Evolutionary conservation across 2,888 invertebrate species (phyloP), one percentile per base, ranked within the genome.

Genomic region (Latrodectus elegans): DNA sequence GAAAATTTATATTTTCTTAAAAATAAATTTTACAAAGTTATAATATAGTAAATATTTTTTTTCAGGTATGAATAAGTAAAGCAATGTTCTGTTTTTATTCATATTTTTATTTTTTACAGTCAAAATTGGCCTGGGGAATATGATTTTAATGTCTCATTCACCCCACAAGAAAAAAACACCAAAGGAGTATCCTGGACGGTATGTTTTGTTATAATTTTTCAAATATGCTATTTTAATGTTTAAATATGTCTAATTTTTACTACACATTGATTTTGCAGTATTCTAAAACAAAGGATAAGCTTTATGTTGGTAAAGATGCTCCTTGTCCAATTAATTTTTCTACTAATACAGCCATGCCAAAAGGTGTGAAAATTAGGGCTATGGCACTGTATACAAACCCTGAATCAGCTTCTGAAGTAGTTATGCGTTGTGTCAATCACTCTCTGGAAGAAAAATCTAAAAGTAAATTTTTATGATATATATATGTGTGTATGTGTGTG

Each of bases 291-390:
- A 71, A 52, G 10, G 67, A 86, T 15, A 89, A 89, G 15, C 80
- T 89, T 10, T 89, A 79, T 75, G 89, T 89, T n/a, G 52, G 64
- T 22, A 83, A 81, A 51, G 75, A 79, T 79, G 75, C 51, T 15
- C 75, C 85, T 1, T 89, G 89, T 15, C 89, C 89, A 4, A 76
- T 89, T 22, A 78, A 79, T 52, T 86, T 89, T 77, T 80, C 71
- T 68, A 68, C 76, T 8, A 71, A 67, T 49, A 55, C 11, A 4
- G 8, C 9, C 4, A 17, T 65, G 22, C 51, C 80, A 1, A 14
- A 52, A n/a, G 49, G 22, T 26, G 38, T 74, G 8, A 10, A 55
- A n/a, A 70, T 89, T 22, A 71, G 89, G 51, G 86, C 67, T 10
- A 86, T 76, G 53, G 79, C 86, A 9, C n/a, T 86, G 4, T 89